Conservation (phyloP, 2,113 vertebrate genomes). For the Stictonetta naevosa region DNA sequence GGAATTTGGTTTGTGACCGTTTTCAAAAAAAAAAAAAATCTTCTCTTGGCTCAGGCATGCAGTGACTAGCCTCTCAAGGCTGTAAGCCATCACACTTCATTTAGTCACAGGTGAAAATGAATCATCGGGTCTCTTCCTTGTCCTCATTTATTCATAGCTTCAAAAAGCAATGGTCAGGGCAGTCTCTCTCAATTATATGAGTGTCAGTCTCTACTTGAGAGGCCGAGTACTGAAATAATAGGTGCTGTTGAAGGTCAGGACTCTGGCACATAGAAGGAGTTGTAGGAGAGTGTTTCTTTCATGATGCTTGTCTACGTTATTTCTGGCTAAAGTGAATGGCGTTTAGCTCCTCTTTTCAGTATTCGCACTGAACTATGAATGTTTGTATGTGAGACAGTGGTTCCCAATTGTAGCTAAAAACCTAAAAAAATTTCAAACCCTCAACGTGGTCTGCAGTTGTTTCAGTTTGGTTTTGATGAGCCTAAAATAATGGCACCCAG, state of each 20-base stretch:
- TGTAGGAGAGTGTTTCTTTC: not conserved
- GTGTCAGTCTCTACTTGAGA: constrained; percentile 27
- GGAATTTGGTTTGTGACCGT: not conserved
- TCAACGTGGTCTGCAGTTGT: not conserved
- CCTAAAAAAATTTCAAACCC: not conserved
- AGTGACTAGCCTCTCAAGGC: not conserved
- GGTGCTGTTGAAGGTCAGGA: constrained; percentile 31
- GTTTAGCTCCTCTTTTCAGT: not conserved
- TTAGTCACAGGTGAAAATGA: constrained; percentile 52
- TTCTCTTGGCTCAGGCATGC: not conserved
- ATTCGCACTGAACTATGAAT: not conserved
- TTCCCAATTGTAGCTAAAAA: not conserved
- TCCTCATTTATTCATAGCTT: constrained; percentile 26
- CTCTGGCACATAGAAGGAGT: not conserved
- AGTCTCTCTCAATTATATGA: not conserved
- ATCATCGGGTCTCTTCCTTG: constrained; percentile 1
- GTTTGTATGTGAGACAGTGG: not conserved
- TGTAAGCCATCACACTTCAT: constrained; percentile 11
- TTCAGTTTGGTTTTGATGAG: not conserved
- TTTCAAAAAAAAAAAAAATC: not conserved
- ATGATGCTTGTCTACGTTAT: not conserved
- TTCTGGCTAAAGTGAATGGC: constrained; percentile 14
- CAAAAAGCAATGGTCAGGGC: not conserved
- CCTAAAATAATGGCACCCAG: not conserved
- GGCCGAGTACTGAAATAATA: constrained; percentile 18